Evolutionary conservation across 2,797 vertebrate species (phyloP), one percentile per base, ranked within the genome.

Genomic region (Gallinago nigripennis): DNA sequence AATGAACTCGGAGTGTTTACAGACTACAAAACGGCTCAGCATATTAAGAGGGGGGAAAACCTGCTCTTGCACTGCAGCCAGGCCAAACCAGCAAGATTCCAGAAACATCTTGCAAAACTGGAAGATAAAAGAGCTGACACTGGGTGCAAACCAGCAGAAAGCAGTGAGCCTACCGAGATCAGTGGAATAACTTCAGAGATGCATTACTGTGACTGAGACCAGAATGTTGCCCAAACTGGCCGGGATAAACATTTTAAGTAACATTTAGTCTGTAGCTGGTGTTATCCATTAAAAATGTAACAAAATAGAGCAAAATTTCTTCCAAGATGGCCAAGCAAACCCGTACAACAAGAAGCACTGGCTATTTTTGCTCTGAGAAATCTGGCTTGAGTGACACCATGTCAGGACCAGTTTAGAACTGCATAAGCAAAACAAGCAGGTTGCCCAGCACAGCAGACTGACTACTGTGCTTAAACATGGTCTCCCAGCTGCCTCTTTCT

Each of bases 391-490:
- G 56, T 25, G 33, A 68, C 41, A 60, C 15, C 33, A 72, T 28
- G 39, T 39, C 18, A 57, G 64, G 35, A 30, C 18, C 69, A 35
- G n/a, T 31, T 66, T n/a, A n/a, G n/a, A n/a, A n/a, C n/a, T n/a
- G n/a, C 30, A n/a, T 5, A n/a, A 37, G 57, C 25, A 33, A 70
- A 87, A 54, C 35, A 16, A 60, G 33, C 33, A 54, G 45, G 45
- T 54, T 79, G 45, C 68, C 35, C 16, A 9, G 12, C 21, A 66
- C 25, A 56, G 41, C 57, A 76, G 46, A 25, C 33, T 60, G 27
- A n/a, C 0, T 2, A n/a, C 10, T 1, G 0, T 48, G 61, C 37
- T 41, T 39, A 57, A 28, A 63, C 1, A 0, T 13, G 16, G 20
- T 30, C 9, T 24, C n/a, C 21, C 30, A 35, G 37, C 28, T 45